phyloP scores from a whole-genome alignment of 1,140 invertebrate species.

The Zophobas morio region DNA sequence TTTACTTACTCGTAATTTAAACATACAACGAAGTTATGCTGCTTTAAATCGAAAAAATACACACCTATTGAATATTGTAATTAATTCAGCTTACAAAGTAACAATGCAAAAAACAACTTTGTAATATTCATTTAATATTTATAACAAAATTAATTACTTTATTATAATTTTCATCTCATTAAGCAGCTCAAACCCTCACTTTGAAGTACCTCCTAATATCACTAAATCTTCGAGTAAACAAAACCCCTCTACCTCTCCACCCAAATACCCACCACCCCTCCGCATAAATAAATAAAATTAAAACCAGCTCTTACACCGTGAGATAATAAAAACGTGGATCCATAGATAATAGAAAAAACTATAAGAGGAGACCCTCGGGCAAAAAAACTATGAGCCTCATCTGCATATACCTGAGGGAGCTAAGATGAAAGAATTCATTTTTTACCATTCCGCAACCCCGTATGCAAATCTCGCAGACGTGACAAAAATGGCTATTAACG shows the following conservation, averaged over 20 bases:
- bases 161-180: too few species aligned
- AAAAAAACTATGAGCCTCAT: conserved; percentile 40
- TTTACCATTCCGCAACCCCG: conserved; percentile 18
- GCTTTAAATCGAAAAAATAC: too few species aligned
- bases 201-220: background rate
- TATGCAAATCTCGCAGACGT: conserved; percentile 44
- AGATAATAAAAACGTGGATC: conserved; percentile 39
- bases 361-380: conserved; percentile 7
- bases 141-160: too few species aligned
- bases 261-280: too few species aligned
- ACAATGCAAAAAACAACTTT: too few species aligned
- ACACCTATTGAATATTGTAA: too few species aligned
- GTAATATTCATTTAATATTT: too few species aligned
- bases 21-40: too few species aligned
- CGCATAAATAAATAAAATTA: conserved; percentile 44
- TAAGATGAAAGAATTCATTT: conserved; percentile 13
- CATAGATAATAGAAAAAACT: conserved; percentile 43
- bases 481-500: conserved; percentile 50
- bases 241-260: background rate
- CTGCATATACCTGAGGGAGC: conserved; percentile 42
- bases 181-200: too few species aligned
- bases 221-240: background rate
- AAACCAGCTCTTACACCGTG: conserved; percentile 38
- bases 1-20: too few species aligned
- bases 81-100: too few species aligned